Conservation (phyloP, 2,113 vertebrate species). For the Chunga burmeisteri region DNA sequence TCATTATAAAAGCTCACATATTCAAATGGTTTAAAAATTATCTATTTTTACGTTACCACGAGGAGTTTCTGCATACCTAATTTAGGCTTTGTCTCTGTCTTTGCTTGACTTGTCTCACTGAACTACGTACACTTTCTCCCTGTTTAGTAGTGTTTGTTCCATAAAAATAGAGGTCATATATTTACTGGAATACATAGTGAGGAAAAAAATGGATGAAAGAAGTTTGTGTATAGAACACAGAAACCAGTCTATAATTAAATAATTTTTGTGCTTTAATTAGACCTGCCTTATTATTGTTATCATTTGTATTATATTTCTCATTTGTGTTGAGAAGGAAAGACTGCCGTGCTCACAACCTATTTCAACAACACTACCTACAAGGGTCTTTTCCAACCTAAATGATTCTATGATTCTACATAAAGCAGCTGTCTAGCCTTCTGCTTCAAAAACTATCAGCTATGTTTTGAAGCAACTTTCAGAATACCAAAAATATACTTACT, state of each 20-base stretch:
- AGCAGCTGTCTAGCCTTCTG: neutral
- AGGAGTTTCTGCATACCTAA: neutral
- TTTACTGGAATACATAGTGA: neutral
- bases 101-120: neutral
- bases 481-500: neutral
- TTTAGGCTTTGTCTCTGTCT: neutral
- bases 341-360: neutral
- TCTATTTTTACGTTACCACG: neutral
- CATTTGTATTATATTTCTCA: neutral
- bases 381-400: neutral
- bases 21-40: neutral
- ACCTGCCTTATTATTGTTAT: neutral
- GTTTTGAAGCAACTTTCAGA: conserved; percentile 22
- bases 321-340: neutral
- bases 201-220: neutral
- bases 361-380: neutral
- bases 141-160: neutral
- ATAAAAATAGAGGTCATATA: neutral
- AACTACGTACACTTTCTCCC: neutral
- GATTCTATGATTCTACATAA: neutral
- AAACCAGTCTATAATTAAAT: neutral
- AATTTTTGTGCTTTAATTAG: neutral
- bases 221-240: neutral
- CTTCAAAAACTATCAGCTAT: neutral
- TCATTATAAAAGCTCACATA: neutral